These are phyloP conservation scores for Acromyrmex heyeri DNA, from an alignment of 1,140 invertebrate genomes.

Conservation along the genomic window DNA sequence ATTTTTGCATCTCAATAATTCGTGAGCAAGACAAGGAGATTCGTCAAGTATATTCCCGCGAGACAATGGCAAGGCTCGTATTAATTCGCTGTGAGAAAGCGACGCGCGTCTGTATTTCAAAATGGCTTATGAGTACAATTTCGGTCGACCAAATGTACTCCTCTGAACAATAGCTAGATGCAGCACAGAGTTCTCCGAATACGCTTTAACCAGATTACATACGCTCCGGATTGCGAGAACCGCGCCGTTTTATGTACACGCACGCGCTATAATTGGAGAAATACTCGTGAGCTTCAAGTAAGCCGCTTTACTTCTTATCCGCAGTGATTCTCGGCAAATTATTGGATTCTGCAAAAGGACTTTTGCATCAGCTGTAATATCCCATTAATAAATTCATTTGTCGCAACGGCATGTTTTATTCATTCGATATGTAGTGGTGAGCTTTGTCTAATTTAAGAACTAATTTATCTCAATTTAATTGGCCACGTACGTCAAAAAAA, in stretches of 20 bases:
- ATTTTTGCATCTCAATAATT: conserved; percentile 3
- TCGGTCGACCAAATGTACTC: conserved; percentile 49
- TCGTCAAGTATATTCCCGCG: conserved; percentile 4
- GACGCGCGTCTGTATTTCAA: conserved; percentile 36
- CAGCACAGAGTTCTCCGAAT: conserved; percentile 27
- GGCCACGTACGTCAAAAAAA: background rate
- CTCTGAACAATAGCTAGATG: conserved; percentile 53
- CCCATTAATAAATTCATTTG: conserved; percentile 43
- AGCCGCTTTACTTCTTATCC: conserved; percentile 65
- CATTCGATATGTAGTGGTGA: background rate
- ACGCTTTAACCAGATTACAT: conserved; percentile 61
- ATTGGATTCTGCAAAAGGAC: conserved; percentile 46
- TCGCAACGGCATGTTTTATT: conserved; percentile 25
- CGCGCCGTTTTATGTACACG: conserved; percentile 58
- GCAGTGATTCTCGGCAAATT: conserved; percentile 56
- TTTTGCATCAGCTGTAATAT: conserved; percentile 37
- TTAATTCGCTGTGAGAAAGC: conserved; percentile 42
- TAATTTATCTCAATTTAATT: conserved; percentile 16
- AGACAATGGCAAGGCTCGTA: conserved; percentile 19
- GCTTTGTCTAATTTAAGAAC: background rate
- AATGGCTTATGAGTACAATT: conserved; percentile 47
- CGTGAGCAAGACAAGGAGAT: background rate
- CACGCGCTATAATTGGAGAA: conserved; percentile 55
- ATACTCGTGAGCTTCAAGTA: conserved; percentile 54
- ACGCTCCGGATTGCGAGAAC: conserved; percentile 57